A percentile compares a stretch with the other conserved stretches of the same genome.
These are phyloP conservation scores for Nasonia longicornis DNA, from an alignment of 1,140 invertebrate genomes.

Conservation along the genomic window DNA sequence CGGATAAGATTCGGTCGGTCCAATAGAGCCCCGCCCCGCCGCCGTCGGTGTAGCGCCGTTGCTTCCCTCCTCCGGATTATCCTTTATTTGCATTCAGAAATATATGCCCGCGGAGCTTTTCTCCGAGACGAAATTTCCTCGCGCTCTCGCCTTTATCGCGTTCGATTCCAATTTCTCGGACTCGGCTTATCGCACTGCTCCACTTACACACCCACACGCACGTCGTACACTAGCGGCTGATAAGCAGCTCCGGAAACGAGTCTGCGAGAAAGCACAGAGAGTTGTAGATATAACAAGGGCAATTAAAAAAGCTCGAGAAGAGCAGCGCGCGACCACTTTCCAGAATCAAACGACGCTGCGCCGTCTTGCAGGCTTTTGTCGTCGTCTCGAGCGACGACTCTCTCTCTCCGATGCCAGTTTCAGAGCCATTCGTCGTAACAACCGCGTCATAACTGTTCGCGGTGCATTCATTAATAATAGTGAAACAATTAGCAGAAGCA, in stretches of 20 bases:
- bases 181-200: background rate
- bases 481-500: conserved; percentile 2
- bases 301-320: background rate
- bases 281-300: no score
- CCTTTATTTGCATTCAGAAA: conserved; percentile 8
- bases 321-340: background rate
- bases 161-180: background rate
- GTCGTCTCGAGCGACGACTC: no score
- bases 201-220: no score
- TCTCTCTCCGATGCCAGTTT: background rate
- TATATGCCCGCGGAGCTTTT: conserved; percentile 3
- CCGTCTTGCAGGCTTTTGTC: background rate
- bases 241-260: no score
- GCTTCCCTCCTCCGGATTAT: background rate
- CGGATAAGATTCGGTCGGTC: conserved; percentile 12
- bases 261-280: background rate
- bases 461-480: conserved; percentile 17
- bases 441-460: conserved; percentile 2
- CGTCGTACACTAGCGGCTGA: no score
- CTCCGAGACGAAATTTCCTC: background rate
- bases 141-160: background rate
- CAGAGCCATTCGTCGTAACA: conserved; percentile 4
- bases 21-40: background rate
- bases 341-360: background rate
- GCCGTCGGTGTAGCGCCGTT: background rate